These are phyloP conservation scores for Drosophila limbata DNA, from an alignment of 2,888 invertebrate species.

Conservation along the genomic window DNA sequence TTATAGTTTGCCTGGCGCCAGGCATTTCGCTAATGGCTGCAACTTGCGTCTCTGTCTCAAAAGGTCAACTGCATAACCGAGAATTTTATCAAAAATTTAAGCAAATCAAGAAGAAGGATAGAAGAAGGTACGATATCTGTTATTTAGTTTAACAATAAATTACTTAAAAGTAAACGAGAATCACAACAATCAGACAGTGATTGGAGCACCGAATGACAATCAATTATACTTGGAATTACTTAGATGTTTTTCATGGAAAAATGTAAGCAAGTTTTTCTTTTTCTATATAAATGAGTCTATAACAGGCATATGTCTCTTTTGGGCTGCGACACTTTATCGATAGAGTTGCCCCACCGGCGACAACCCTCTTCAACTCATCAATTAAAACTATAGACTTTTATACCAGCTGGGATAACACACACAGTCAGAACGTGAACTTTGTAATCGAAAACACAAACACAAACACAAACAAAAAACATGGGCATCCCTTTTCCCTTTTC, in stretches of 20 bases:
- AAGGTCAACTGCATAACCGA: conserved; percentile 69
- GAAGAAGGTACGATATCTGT: neutral
- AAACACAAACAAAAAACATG: conserved; percentile 47
- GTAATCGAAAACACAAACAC: conserved; percentile 57
- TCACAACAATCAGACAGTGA: conserved; percentile 1
- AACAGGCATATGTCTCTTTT: conserved; percentile 6
- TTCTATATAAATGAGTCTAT: neutral
- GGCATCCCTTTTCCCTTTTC: conserved; percentile 1
- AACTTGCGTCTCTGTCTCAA: conserved; percentile 30
- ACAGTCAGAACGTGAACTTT: conserved; percentile 35
- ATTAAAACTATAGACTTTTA: conserved; percentile 61
- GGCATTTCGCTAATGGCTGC: conserved; percentile 67
- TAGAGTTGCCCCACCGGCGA: conserved; percentile 37
- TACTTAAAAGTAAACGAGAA: conserved; percentile 22
- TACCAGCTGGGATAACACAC: conserved; percentile 44
- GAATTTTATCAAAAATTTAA: neutral
- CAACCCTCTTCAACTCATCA: conserved; percentile 76
- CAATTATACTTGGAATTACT: conserved; percentile 23
- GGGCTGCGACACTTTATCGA: conserved; percentile 49
- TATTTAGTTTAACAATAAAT: conserved; percentile 31
- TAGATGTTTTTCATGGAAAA: conserved; percentile 4
- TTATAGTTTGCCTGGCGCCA: conserved; percentile 72
- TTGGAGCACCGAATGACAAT: conserved; percentile 14
- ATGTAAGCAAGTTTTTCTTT: neutral
- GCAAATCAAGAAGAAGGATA: neutral